Base-by-base conservation (phyloP, 2,888 invertebrate species). In the Subacronicta megacephala region DNA sequence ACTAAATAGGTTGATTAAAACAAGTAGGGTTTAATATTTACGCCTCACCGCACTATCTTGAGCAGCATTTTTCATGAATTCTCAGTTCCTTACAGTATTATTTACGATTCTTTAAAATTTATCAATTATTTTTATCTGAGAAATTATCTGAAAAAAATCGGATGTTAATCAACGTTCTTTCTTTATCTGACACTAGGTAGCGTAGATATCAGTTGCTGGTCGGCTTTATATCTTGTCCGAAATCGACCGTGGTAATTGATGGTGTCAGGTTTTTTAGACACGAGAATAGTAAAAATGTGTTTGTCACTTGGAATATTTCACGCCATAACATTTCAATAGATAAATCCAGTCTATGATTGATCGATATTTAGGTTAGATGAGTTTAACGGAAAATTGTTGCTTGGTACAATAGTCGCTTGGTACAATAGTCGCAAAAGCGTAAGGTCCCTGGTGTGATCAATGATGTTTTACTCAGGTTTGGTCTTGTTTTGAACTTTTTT, bases 231-330 rank as follows among this genome's bases (percentile, higher is more conserved):
- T 81, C 74, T 59, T 67, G 56, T 75, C 77, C 80, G 75, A 83
- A 90, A 88, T 88, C 85, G 82, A 59, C 84, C 85, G 84, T 89
- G 83, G 87, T 87, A 82, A 77, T 82, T 70, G 73, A 78, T 75
- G 80, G 80, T 76, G 78, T 74, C 75, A 71, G 76, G 67, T 75
- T 83, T n/a, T 77, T 67, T 70, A 58, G 51, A 51, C 53, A 53
- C 37, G 7, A 46, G 57, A 57, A 57, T 51, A 42, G 42, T 52
- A n/a, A 46, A 49, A 35, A 46, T 37, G 52, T 60, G 44, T 71
- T 53, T 62, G 54, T 54, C 31, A 18, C 45, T 62, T n/a, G 37
- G 29, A 46, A 53, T 40, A 38, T 62, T 65, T 57, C 51, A 62
- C 18, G 62, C 60, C 49, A 53, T 55, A 53, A 49, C 33, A 59